phyloP scores from a whole-genome alignment of 2,113 vertebrate genomes.

The Glaucidium brasilianum region DNA sequence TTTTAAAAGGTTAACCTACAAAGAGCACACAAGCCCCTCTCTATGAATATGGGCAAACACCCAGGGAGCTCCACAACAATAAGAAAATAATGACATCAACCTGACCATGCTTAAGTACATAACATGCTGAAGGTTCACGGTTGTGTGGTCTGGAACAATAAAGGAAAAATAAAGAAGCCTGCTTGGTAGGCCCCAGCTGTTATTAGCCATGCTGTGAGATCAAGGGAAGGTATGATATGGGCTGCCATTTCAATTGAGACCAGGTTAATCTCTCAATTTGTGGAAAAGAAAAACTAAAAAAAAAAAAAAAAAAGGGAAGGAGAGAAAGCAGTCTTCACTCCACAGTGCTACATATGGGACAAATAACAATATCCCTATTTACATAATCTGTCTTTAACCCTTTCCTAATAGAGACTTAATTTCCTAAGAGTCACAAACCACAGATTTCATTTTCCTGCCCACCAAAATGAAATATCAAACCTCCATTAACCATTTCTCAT shows the following conservation, averaged over 20 bases:
- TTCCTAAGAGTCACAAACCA: conserved; percentile 58
- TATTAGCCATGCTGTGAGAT: conserved; percentile 86
- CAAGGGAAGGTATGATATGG: conserved; percentile 81
- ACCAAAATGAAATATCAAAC: conserved; percentile 35
- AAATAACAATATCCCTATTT: conserved; percentile 68
- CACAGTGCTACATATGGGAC: conserved; percentile 56
- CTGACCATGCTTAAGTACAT: conserved; percentile 92
- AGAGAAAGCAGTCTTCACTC: conserved; percentile 52
- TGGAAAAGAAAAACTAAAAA: conserved; percentile 69
- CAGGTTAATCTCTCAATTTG: conserved; percentile 88
- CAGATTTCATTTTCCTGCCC: conserved; percentile 63
- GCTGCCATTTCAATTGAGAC: conserved; percentile 87
- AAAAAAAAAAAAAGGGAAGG: not conserved
- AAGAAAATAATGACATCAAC: conserved; percentile 92
- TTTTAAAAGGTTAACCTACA: conserved; percentile 87
- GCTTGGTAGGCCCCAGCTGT: conserved; percentile 81
- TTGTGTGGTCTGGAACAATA: conserved; percentile 89
- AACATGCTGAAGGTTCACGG: conserved; percentile 89
- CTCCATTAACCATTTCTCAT: not conserved
- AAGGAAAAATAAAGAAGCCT: conserved; percentile 79
- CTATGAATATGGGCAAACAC: conserved; percentile 84
- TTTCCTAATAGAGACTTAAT: conserved; percentile 64
- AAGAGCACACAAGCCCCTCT: conserved; percentile 80
- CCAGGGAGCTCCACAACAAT: conserved; percentile 87
- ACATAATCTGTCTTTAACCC: conserved; percentile 76